These are phyloP conservation scores for Hymenochirus boettgeri DNA, from an alignment of 2,113 vertebrate genomes.

Conservation along the genomic window DNA sequence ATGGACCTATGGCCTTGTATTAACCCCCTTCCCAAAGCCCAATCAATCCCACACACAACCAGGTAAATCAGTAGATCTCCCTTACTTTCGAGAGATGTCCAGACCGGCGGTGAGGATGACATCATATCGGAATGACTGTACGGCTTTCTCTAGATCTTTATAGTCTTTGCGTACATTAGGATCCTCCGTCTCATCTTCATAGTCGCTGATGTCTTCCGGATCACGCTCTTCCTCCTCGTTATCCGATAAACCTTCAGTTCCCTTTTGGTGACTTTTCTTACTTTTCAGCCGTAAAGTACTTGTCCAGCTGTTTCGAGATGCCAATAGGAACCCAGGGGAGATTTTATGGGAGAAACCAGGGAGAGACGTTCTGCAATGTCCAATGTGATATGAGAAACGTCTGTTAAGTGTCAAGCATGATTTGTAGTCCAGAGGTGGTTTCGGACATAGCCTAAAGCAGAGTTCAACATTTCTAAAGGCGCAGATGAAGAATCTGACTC, in stretches of 20 bases:
- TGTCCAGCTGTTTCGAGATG: conserved; percentile 45
- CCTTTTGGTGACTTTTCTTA: conserved; percentile 69
- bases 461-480: conserved; percentile 55
- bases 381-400: conserved; percentile 7
- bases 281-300: conserved; percentile 74
- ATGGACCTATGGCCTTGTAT: too few relatives aligned
- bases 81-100: conserved; percentile 88
- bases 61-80: too few relatives aligned
- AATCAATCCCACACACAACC: too few relatives aligned
- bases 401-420: conserved; percentile 41
- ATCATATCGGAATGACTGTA: conserved; percentile 85
- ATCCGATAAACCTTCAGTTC: conserved; percentile 49
- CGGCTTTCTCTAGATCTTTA: conserved; percentile 83
- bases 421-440: conserved; percentile 44
- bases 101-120: conserved; percentile 82
- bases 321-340: conserved; percentile 46
- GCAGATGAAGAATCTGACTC: conserved; percentile 51
- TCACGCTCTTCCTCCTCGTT: conserved; percentile 55
- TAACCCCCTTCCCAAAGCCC: too few relatives aligned
- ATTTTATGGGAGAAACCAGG: conserved; percentile 48
- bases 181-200: conserved; percentile 71
- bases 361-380: conserved; percentile 45
- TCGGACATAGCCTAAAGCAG: conserved; percentile 59
- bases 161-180: conserved; percentile 70
- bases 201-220: conserved; percentile 56